phyloP scores from a whole-genome alignment of 2,113 vertebrate genomes.

The Rattus norvegicus region DNA sequence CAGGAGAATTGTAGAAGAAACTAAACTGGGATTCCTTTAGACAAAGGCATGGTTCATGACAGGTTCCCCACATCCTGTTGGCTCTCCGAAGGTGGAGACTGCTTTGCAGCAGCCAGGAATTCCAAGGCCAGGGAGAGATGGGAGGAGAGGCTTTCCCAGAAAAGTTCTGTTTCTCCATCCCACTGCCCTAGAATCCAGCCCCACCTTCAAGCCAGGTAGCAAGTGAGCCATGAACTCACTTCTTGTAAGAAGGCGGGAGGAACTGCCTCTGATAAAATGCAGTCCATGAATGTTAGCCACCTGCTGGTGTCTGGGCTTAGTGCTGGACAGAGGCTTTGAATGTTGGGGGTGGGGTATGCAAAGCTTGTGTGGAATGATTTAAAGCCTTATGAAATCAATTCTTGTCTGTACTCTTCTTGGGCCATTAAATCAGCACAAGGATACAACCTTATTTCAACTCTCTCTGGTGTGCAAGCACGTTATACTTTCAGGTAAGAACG shows the following conservation, averaged over 20 bases:
- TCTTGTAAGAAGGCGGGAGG: slow-evolving; percentile 78
- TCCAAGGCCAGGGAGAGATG: neutral
- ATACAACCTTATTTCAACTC: neutral
- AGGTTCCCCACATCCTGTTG: neutral
- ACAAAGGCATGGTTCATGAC: neutral
- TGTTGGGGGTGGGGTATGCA: neutral
- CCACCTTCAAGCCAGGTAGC: slow-evolving; percentile 71
- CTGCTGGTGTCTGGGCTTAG: slow-evolving; percentile 1
- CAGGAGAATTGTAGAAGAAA: neutral
- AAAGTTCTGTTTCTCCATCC: slow-evolving; percentile 69
- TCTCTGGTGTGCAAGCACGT: neutral
- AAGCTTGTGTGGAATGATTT: neutral
- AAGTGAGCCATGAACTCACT: slow-evolving; percentile 84
- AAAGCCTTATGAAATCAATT: neutral
- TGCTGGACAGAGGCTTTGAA: neutral
- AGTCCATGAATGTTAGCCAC: slow-evolving; percentile 72
- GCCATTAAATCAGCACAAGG: neutral
- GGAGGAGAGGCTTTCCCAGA: neutral
- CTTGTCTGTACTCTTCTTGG: neutral
- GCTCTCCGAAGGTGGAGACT: rapidly evolving
- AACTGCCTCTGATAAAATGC: slow-evolving; percentile 70
- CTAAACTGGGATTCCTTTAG: neutral
- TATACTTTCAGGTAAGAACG: neutral
- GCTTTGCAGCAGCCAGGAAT: neutral
- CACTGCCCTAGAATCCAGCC: slow-evolving; percentile 68